Percentiles rank a stretch among this genome's conserved stretches.
These are phyloP conservation scores for Ctenoplectra terminalis DNA, from an alignment of 1,140 invertebrate species.

Conservation along the genomic window DNA sequence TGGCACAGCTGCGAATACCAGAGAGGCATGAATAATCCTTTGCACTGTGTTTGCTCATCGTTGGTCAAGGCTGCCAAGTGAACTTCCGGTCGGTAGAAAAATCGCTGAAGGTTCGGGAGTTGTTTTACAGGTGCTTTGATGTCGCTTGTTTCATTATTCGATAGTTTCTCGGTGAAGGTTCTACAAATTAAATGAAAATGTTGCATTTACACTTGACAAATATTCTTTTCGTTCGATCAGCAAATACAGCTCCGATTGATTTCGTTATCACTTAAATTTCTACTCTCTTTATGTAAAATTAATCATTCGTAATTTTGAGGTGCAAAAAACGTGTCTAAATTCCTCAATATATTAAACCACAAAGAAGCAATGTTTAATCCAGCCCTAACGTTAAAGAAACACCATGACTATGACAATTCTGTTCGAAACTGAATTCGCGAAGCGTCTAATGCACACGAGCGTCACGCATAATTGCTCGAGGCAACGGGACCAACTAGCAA, in stretches of 20 bases:
- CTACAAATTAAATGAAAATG: too few relatives aligned
- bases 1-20: conserved; percentile 35
- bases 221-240: too few relatives aligned
- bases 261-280: too few relatives aligned
- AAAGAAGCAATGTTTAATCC: conserved; percentile 72
- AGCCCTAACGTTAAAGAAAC: neutral
- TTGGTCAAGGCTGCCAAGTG: conserved; percentile 50
- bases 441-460: conserved; percentile 27
- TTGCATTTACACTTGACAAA: too few relatives aligned
- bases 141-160: too few relatives aligned
- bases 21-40: conserved; percentile 40
- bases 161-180: too few relatives aligned
- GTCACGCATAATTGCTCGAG: conserved; percentile 49
- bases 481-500: conserved; percentile 31
- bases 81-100: conserved; percentile 51
- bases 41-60: conserved; percentile 39
- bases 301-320: too few relatives aligned
- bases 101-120: conserved; percentile 4
- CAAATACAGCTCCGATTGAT: too few relatives aligned
- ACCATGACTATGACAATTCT: neutral
- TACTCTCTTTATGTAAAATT: too few relatives aligned
- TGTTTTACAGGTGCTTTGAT: too few relatives aligned
- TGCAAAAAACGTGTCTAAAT: too few relatives aligned
- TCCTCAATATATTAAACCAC: conserved; percentile 66
- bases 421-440: conserved; percentile 18